Base-by-base conservation (phyloP, 2,888 invertebrate genomes). In the Ophion obscuratus region DNA sequence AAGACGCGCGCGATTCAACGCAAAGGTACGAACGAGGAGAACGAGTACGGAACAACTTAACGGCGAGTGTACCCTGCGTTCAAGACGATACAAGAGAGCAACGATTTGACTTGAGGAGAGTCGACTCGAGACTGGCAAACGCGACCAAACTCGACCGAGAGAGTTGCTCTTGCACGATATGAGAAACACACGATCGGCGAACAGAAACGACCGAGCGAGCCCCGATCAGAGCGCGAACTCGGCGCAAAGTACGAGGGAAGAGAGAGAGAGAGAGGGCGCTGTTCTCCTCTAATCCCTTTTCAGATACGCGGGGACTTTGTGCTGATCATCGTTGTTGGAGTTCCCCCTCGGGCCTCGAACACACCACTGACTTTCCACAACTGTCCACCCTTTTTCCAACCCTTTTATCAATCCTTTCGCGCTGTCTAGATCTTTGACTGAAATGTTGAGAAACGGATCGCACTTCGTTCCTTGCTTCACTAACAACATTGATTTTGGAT, bases 81-180 rank as follows among this genome's bases (percentile, higher is more conserved):
- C 2, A 24, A 68, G 53, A 9, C 24, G 7, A 20, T 47, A 7
- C 11, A n/a, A 73, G 59, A 9, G 62, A 62, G 57, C 57, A n/a
- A 57, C 70, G 44, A 70, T 70, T 70, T 53, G 70, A 70, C 70
- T 70, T 53, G 92, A 91, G 90, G 89, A 91, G 91, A 89, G 91
- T 88, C 92, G 90, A 87, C 88, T 64, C 89, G 90, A 92, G 92
- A 93, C 73, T 92, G 92, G 90, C 90, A 90, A 91, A 90, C 90
- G 89, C 73, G 68, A 64, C 47, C 17, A 71, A 24, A 83, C 71
- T 77, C 44, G 36, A 53, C 70, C 61, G 68, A 14, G 70, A 80
- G 70, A 40, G 44, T 79, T 62, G 68, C 83, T 73, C 66, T 66
- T 79, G 77, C 78, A 57, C 68, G 66, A 64, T 66, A 66, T 47